Evolutionary conservation across 2,797 vertebrate genomes (phyloP), one percentile per base, ranked within the genome.

Genomic region (Epinephelus awoara): DNA sequence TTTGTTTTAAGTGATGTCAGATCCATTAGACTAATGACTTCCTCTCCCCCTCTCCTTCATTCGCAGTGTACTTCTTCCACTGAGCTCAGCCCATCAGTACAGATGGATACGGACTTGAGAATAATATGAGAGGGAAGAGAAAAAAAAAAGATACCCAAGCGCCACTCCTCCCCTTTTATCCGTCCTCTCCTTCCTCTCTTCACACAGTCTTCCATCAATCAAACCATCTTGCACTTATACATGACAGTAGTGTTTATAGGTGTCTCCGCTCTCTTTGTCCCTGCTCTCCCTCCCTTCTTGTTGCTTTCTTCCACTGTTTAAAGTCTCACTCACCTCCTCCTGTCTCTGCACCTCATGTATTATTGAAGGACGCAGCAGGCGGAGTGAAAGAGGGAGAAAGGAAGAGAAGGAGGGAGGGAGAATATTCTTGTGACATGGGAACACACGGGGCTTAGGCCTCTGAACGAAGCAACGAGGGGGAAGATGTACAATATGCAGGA

Each of bases 11-110:
- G 21, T 66, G 38, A 44, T 29, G 18, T 51, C 72, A 59, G 65
- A 58, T 66, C 38, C 72, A 79, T 89, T 72, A 85, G 13, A 66
- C 80, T 89, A 83, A 89, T 80, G 27, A 59, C 76, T 52, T 55
- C 34, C 6, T 83, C 67, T 78, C 56, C 27, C 17, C 68, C 69
- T 72, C 64, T 76, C 51, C 38, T 76, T 78, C 54, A 21, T 62
- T 70, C 1, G 2, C 89, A 96, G 95, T 96, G 89, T 96, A 96
- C 89, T 96, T 96, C 95, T 96, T 96, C 94, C 91, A 94, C 86
- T 96, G 90, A 96, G 91, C 88, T 77, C 77, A 51, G 77, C 84
- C 85, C 68, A 61, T 85, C 84, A 25, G 4, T 10, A 80, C 55
- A 72, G 87, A 91, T 85, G 87, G 85, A 90, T 79, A 84, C 75